Base-by-base conservation (phyloP, 2,888 invertebrate genomes). In the Tolmerus cingulatus region DNA sequence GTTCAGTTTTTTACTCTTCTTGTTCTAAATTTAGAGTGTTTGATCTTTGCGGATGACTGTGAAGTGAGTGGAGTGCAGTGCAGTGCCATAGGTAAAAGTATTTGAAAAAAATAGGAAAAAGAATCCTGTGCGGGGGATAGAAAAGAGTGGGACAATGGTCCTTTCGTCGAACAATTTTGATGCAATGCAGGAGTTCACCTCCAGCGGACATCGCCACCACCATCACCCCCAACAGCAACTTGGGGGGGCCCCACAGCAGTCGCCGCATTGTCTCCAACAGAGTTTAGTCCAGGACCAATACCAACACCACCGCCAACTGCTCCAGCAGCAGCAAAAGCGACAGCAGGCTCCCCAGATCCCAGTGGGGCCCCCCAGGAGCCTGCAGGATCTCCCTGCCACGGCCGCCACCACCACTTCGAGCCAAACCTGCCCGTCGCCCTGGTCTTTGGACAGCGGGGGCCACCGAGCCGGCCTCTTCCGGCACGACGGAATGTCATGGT, bases 131-230 rank as follows among this genome's bases (percentile, higher is more conserved):
- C 7, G n/a, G 51, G 51, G 51, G n/a, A 51, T 19, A n/a, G 5
- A 7, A n/a, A n/a, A 66, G 7, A 66, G 23, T 2, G 12, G 30
- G 1, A 55, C 37, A 43, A 88, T 88, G 88, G 88, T 88, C 23
- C 81, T 88, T 51, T 88, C 88, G 57, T 87, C 88, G 85, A 81
- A 82, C 14, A 87, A 84, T 74, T 87, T 88, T 78, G 88, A 88
- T 87, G 88, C 88, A 87, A 86, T 88, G 87, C 88, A 88, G 87
- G 76, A 87, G 74, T 74, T 87, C 40, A 85, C 78, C 14, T 74
- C 76, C 1, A 40, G 55, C 19, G 37, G 46, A 14, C 19, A 74
- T 82, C 43, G 74, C 19, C 66, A 30, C 19, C 81, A 74, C 12
- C 46, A 87, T 37, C 30, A 34, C 8, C n/a, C 55, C 0, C 81